Conservation (phyloP, 2,888 invertebrate species). For the Dysmachus trigonus region DNA sequence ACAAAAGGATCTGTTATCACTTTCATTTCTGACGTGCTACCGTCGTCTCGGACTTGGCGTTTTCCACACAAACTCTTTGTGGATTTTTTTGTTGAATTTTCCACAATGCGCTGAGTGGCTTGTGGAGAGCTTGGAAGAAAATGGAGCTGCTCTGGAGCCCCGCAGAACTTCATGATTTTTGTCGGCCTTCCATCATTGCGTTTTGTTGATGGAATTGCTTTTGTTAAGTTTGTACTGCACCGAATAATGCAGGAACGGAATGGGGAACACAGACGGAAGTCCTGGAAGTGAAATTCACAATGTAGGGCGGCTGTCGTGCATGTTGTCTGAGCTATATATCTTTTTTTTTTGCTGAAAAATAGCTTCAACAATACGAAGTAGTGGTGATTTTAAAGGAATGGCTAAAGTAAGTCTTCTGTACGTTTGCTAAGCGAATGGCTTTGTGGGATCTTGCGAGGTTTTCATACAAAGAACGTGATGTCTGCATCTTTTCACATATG, state of each 20-base stretch:
- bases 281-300: background rate
- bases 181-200: constrained; percentile 17
- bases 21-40: background rate
- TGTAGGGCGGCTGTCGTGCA: background rate
- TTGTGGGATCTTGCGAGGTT: background rate
- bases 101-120: background rate
- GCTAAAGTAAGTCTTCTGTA: background rate
- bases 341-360: background rate
- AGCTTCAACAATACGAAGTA: background rate
- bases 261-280: background rate
- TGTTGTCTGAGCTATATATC: background rate
- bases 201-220: constrained; percentile 31
- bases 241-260: background rate
- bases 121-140: background rate
- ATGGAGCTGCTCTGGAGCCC: background rate
- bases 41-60: background rate
- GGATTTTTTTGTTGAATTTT: background rate
- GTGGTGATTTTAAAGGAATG: background rate
- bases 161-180: background rate
- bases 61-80: background rate
- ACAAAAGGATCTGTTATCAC: background rate
- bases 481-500: background rate
- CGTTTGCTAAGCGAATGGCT: background rate
- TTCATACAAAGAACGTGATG: background rate
- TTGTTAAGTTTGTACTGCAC: background rate